Conservation (phyloP, 2,888 invertebrate species). For the Antitype chi region DNA sequence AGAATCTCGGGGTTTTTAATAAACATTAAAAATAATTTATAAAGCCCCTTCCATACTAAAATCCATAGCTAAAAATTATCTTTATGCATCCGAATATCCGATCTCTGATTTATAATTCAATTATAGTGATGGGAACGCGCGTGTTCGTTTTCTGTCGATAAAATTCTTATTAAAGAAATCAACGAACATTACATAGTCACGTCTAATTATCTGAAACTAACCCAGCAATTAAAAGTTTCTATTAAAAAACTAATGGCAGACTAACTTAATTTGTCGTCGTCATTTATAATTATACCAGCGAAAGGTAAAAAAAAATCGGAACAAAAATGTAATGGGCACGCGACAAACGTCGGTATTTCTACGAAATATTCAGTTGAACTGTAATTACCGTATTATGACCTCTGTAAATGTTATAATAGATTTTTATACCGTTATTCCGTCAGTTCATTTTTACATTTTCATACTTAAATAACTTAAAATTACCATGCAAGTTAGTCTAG, state of each 20-base stretch:
- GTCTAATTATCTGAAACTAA: slow-evolving; percentile 13
- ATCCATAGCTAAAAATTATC: no score
- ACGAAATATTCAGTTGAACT: slow-evolving; percentile 65
- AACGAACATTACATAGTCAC: background rate
- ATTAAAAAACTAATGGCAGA: slow-evolving; percentile 8
- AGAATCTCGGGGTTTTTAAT: no score
- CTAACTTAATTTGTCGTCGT: slow-evolving; percentile 17
- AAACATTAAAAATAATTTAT: no score
- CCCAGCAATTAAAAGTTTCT: slow-evolving; percentile 23
- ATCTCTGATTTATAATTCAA: no score
- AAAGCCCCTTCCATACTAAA: no score
- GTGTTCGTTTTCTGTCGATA: slow-evolving; percentile 12
- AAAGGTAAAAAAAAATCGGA: slow-evolving; percentile 43
- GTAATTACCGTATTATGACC: slow-evolving; percentile 67
- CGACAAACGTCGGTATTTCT: slow-evolving; percentile 63
- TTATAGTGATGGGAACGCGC: slow-evolving; percentile 12
- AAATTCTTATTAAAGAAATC: background rate
- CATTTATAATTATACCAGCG: slow-evolving; percentile 53
- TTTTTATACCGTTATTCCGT: slow-evolving; percentile 72
- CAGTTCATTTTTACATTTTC: slow-evolving; percentile 73
- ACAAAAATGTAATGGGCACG: slow-evolving; percentile 61
- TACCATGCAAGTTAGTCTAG: slow-evolving; percentile 62
- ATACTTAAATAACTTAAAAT: slow-evolving; percentile 59
- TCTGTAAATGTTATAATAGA: slow-evolving; percentile 61
- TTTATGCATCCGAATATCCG: no score